Conservation (phyloP, 2,888 invertebrate genomes). For the Onthophagus sagittarius region DNA sequence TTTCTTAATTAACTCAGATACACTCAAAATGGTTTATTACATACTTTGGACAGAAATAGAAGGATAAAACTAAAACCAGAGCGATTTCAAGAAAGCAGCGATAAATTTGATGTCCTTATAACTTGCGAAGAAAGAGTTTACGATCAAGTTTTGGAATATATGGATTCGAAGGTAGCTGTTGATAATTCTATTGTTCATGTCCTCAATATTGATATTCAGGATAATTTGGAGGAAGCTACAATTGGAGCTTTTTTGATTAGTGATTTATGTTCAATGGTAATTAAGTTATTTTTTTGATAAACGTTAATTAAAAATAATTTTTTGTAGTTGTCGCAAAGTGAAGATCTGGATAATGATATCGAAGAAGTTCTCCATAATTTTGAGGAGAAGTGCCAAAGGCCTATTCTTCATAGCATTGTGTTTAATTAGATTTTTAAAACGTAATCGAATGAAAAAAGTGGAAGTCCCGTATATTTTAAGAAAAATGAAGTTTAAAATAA, state of each 20-base stretch:
- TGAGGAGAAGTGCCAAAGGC: constrained; percentile 80
- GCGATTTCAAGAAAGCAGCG: constrained; percentile 83
- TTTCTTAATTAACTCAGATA: constrained; percentile 56
- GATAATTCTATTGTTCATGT: constrained; percentile 91
- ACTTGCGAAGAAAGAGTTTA: constrained; percentile 98
- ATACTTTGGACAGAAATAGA: constrained; percentile 96
- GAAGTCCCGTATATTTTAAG: neutral
- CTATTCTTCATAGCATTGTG: constrained; percentile 88
- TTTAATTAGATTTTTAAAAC: constrained; percentile 65
- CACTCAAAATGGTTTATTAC: constrained; percentile 95
- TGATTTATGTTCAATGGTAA: constrained; percentile 67
- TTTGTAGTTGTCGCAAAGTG: constrained; percentile 76
- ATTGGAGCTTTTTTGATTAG: constrained; percentile 97
- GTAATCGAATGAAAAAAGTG: neutral
- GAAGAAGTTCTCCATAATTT: constrained; percentile 94
- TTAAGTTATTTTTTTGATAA: constrained; percentile 14
- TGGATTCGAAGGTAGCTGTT: constrained; percentile 75
- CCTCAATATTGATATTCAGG: constrained; percentile 97
- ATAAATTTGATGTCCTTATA: constrained; percentile 92
- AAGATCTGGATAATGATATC: constrained; percentile 95
- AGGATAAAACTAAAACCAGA: constrained; percentile 93
- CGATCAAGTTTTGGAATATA: constrained; percentile 94
- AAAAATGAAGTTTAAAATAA: constrained; percentile 20
- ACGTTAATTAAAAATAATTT: constrained; percentile 27
- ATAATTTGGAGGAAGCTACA: constrained; percentile 99